A percentile compares a stretch with the other conserved stretches of the same genome.
These are phyloP conservation scores for Pandion haliaetus DNA, from an alignment of 2,113 vertebrate genomes.

Conservation along the genomic window DNA sequence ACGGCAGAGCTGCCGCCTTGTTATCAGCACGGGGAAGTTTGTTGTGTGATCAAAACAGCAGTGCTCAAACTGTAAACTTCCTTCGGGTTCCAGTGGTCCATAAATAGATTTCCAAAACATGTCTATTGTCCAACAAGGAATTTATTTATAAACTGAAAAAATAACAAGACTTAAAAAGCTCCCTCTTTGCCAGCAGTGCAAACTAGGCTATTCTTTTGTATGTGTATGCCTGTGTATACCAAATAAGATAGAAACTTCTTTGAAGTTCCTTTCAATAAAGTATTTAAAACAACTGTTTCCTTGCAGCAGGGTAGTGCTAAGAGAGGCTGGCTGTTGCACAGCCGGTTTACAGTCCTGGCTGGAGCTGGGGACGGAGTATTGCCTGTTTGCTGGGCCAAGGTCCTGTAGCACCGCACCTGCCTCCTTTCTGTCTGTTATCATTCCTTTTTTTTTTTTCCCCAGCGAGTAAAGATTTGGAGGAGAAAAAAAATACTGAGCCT, in stretches of 20 bases:
- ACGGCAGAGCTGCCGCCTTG: accelerated
- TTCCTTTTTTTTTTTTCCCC: not conserved
- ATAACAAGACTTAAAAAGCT: not conserved
- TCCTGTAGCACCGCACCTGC: not conserved
- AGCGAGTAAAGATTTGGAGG: not conserved
- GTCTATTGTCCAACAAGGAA: not conserved
- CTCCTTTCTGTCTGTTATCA: not conserved
- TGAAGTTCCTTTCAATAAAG: not conserved
- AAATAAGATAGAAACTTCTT: not conserved
- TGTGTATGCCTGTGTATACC: not conserved
- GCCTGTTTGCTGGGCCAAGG: not conserved
- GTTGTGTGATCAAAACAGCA: not conserved
- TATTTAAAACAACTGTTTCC: not conserved
- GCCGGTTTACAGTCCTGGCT: not conserved
- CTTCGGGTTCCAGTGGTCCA: not conserved
- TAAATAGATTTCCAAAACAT: constrained; percentile 19
- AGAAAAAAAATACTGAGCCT: not conserved
- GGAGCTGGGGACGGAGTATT: not conserved
- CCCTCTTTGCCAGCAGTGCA: not conserved
- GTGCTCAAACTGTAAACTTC: not conserved
- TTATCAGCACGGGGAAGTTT: not conserved
- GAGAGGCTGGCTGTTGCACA: not conserved
- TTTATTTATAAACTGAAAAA: constrained; percentile 50
- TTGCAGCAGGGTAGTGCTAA: not conserved
- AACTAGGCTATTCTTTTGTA: not conserved